These are phyloP conservation scores for Neomonachus schauinslandi DNA, from an alignment of 2,113 vertebrate species.

Conservation along the genomic window DNA sequence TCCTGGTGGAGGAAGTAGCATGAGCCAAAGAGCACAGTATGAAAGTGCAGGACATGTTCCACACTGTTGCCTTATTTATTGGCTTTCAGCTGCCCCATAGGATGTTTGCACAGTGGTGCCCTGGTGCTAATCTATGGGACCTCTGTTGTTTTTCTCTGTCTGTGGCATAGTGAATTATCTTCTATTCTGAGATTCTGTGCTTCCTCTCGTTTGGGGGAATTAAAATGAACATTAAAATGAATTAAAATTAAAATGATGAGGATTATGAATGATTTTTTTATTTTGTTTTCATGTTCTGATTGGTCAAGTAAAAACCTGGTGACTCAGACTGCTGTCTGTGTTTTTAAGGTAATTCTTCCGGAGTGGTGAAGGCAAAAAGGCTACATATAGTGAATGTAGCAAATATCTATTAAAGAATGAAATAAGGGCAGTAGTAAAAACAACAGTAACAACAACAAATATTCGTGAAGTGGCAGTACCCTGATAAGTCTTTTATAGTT, in stretches of 20 bases:
- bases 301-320: constrained; percentile 9
- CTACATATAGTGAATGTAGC: not conserved
- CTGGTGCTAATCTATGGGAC: not conserved
- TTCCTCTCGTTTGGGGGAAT: not conserved
- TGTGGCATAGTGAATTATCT: not conserved
- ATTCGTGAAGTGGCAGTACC: not conserved
- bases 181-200: not conserved
- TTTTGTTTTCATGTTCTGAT: constrained; percentile 5
- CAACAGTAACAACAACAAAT: not conserved
- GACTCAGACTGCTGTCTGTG: not conserved
- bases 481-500: not conserved
- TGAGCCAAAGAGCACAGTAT: not conserved
- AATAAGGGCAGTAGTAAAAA: not conserved
- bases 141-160: not conserved
- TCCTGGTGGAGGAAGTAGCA: not conserved
- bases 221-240: not conserved
- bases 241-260: not conserved
- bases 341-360: constrained; percentile 23
- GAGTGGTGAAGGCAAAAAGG: not conserved
- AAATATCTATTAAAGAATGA: constrained; percentile 24
- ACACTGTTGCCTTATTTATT: not conserved
- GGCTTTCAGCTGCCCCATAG: not conserved
- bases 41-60: not conserved
- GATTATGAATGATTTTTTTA: not conserved
- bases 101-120: not conserved